Conservation (phyloP, 1,140 invertebrate species). For the Drosophila insularis region DNA sequence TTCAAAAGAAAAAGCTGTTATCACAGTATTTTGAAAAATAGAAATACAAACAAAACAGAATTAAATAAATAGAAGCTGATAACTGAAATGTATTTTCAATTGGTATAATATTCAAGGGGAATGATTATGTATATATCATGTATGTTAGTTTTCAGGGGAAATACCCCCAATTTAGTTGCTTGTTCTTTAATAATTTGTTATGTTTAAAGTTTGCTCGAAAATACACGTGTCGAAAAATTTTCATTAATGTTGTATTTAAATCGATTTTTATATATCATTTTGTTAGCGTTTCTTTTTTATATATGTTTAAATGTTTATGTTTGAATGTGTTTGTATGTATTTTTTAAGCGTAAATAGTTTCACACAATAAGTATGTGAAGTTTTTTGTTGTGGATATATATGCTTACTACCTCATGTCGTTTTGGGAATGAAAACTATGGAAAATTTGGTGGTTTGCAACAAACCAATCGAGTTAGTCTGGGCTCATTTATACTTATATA, state of each 20-base stretch:
- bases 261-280: conserved; percentile 20
- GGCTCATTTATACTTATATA: conserved; percentile 77
- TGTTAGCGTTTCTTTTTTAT: conserved; percentile 21
- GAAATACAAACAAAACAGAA: conserved; percentile 5
- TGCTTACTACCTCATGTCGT: conserved; percentile 16
- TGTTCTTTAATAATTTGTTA: conserved; percentile 26
- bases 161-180: conserved; percentile 2
- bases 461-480: conserved; percentile 78
- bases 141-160: background rate
- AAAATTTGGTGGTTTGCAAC: conserved; percentile 37
- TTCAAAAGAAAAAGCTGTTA: conserved; percentile 66
- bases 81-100: background rate
- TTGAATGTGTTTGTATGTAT: conserved; percentile 25
- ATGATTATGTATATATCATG: background rate
- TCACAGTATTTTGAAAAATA: conserved; percentile 69
- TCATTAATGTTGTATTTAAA: conserved; percentile 32
- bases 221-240: conserved; percentile 72
- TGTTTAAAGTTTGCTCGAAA: conserved; percentile 68
- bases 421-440: background rate
- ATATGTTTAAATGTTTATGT: background rate
- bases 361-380: conserved; percentile 55
- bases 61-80: conserved; percentile 1
- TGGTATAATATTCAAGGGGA: background rate
- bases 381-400: too few species aligned
- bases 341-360: conserved; percentile 69